Evolutionary conservation across 1,140 invertebrate genomes (phyloP).

Genomic region (Drosophila quadrilineata): DNA sequence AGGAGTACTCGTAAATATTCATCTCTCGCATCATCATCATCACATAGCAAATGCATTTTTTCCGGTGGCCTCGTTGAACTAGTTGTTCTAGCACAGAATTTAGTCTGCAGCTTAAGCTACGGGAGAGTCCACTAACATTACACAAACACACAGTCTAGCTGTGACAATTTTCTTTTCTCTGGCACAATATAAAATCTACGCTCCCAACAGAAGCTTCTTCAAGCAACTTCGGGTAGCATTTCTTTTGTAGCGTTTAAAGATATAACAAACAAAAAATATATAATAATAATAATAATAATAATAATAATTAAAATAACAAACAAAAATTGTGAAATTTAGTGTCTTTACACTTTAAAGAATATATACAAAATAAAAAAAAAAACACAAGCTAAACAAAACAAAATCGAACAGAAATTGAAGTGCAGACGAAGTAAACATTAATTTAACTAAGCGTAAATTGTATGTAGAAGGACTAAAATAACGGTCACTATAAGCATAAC

Average conservation of each 20-base stretch:
- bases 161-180: conserved; percentile 1
- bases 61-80: too few species aligned
- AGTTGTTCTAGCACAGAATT: too few species aligned
- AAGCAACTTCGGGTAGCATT: conserved; percentile 2
- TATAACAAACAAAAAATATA: conserved; percentile 36
- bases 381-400: conserved; percentile 48
- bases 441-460: conserved; percentile 44
- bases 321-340: conserved; percentile 79
- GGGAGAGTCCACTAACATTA: too few species aligned
- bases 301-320: conserved; percentile 55
- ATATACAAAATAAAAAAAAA: conserved; percentile 55
- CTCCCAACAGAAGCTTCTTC: conserved; percentile 1
- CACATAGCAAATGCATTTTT: too few species aligned
- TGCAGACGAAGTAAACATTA: too few species aligned
- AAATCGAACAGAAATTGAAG: too few species aligned
- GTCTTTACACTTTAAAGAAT: conserved; percentile 78
- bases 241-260: conserved; percentile 56
- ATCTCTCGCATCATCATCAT: background rate
- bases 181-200: background rate
- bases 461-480: conserved; percentile 33
- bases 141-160: background rate
- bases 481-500: conserved; percentile 26
- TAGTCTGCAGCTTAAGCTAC: too few species aligned
- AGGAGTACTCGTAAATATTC: too few species aligned
- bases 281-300: too few species aligned